phyloP scores from a whole-genome alignment of 2,888 invertebrate species.

The Cremastinae sp. region DNA sequence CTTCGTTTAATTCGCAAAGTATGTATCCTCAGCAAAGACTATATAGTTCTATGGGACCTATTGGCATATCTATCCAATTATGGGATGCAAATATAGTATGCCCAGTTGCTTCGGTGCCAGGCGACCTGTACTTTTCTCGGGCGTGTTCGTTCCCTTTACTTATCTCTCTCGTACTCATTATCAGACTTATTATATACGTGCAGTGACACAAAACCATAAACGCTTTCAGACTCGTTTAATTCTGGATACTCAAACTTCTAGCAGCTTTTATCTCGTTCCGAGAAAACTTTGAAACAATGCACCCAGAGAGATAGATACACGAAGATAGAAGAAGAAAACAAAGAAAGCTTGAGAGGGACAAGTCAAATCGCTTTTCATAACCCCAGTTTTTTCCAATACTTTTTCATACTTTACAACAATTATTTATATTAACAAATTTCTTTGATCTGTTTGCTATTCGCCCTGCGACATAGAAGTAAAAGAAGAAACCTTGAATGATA shows the following conservation, averaged over 20 bases:
- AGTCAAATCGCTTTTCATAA: not conserved
- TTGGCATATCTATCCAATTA: slow-evolving; percentile 64
- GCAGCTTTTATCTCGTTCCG: not conserved
- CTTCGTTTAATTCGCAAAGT: too few relatives aligned
- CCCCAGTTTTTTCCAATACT: too few relatives aligned
- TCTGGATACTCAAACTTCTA: not conserved
- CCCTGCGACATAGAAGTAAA: too few relatives aligned
- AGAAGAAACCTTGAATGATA: too few relatives aligned
- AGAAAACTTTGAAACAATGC: not conserved
- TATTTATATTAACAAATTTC: too few relatives aligned
- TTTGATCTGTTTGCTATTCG: too few relatives aligned
- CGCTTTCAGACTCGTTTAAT: slow-evolving; percentile 5
- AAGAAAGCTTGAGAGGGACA: not conserved
- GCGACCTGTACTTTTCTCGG: slow-evolving; percentile 7
- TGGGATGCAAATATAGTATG: slow-evolving; percentile 63
- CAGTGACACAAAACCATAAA: slow-evolving; percentile 12
- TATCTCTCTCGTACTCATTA: not conserved
- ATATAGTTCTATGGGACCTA: slow-evolving; percentile 38
- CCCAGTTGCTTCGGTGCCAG: slow-evolving; percentile 12
- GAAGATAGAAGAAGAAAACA: not conserved
- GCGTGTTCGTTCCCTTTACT: not conserved
- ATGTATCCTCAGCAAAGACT: not conserved
- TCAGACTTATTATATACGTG: not conserved
- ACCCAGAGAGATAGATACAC: not conserved
- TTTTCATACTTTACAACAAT: too few relatives aligned